Conservation (phyloP, 2,113 vertebrate species). For the Eulemur rufifrons region DNA sequence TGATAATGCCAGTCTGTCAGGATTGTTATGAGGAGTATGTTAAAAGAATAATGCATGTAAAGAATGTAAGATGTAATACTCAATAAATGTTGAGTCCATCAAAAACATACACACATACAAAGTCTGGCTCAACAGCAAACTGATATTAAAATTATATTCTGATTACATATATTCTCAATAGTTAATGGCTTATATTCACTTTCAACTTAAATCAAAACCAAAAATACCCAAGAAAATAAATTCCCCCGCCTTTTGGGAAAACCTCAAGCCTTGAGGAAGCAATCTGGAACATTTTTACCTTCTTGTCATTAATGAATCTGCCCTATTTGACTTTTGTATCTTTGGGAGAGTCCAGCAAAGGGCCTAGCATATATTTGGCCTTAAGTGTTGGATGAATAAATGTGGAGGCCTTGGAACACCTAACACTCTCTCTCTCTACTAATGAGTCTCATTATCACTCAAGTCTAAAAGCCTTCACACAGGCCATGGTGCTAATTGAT, state of each 20-base stretch:
- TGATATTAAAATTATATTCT: slow-evolving; percentile 19
- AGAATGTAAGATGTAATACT: not conserved
- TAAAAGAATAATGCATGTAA: not conserved
- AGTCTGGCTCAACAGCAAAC: not conserved
- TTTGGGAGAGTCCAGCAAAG: not conserved
- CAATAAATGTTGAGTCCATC: not conserved
- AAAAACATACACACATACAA: not conserved
- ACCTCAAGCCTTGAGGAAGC: not conserved
- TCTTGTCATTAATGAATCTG: slow-evolving; percentile 17
- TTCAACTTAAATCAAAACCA: slow-evolving; percentile 37
- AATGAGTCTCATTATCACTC: slow-evolving; percentile 43
- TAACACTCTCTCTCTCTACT: not conserved
- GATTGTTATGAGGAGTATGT: not conserved
- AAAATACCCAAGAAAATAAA: slow-evolving; percentile 43
- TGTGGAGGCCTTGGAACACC: not conserved
- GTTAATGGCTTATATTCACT: not conserved
- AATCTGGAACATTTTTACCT: not conserved
- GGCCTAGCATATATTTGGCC: not conserved
- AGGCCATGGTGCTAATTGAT: slow-evolving; percentile 30
- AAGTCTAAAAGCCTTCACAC: slow-evolving; percentile 45
- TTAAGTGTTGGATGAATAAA: not conserved
- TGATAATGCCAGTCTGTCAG: not conserved
- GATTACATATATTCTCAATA: not conserved
- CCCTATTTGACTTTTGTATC: not conserved
- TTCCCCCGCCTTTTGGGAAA: not conserved